Conservation (phyloP, 1,140 invertebrate species). For the Chelonus insularis region DNA sequence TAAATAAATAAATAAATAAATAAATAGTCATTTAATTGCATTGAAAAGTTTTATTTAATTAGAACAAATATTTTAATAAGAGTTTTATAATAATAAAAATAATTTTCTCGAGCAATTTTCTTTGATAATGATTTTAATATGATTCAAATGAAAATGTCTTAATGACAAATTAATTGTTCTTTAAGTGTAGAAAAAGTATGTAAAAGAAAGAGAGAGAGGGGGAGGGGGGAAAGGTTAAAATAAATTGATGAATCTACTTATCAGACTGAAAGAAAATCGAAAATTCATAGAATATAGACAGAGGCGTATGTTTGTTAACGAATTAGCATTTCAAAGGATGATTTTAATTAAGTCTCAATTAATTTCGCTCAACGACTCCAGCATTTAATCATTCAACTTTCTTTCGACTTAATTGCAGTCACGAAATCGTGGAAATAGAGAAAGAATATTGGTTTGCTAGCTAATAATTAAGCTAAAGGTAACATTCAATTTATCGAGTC, state of each 20-base stretch:
- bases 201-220: no score
- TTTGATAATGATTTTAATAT: no score
- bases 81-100: no score
- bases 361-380: slow-evolving; percentile 47
- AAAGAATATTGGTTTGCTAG: slow-evolving; percentile 39
- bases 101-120: no score
- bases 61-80: no score
- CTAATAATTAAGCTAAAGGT: slow-evolving; percentile 7
- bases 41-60: no score
- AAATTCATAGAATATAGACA: slow-evolving; percentile 21
- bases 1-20: neutral
- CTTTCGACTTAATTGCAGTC: slow-evolving; percentile 58
- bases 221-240: no score
- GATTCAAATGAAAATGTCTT: no score
- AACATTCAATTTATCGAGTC: neutral
- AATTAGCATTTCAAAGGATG: slow-evolving; percentile 61
- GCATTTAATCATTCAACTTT: slow-evolving; percentile 51
- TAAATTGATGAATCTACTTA: slow-evolving; percentile 7
- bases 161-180: no score
- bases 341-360: slow-evolving; percentile 60
- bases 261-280: slow-evolving; percentile 7
- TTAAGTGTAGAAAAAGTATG: no score
- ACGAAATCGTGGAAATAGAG: slow-evolving; percentile 45
- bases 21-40: no score
- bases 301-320: slow-evolving; percentile 53